Percentiles rank a stretch among this genome's conserved stretches.
Evolutionary conservation across 2,797 vertebrate species (phyloP).

Genomic region (Decapterus maruadsi): DNA sequence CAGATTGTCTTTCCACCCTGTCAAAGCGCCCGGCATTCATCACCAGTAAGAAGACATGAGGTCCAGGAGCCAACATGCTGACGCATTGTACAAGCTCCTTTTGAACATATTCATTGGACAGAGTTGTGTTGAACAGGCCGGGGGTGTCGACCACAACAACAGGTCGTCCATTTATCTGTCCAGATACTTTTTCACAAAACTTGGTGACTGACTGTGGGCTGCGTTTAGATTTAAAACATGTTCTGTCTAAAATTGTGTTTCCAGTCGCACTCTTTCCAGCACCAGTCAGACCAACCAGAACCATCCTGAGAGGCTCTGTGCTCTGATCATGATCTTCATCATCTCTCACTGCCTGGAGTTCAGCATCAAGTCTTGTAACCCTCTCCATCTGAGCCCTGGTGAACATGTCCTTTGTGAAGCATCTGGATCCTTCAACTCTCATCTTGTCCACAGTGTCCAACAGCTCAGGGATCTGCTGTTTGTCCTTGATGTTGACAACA

Average conservation of each 20-base stretch:
- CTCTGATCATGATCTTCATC: neutral
- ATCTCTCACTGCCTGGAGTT: too few species aligned
- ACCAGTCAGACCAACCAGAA: constrained; percentile 56
- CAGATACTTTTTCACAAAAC: neutral
- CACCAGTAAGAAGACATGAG: constrained; percentile 59
- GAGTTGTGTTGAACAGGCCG: constrained; percentile 25
- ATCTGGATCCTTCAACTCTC: neutral
- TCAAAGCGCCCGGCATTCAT: constrained; percentile 25
- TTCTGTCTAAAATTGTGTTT: constrained; percentile 45
- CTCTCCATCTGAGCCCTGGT: too few species aligned
- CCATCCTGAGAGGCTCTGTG: constrained; percentile 37
- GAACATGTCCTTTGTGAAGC: too few species aligned
- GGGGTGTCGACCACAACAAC: constrained; percentile 26
- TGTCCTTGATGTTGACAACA: neutral
- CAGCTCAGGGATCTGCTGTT: too few species aligned
- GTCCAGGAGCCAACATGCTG: constrained; percentile 28
- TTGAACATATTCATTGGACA: neutral
- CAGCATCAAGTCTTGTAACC: too few species aligned
- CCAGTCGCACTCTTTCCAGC: constrained; percentile 41
- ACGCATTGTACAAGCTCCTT: constrained; percentile 40
- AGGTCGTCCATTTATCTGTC: constrained; percentile 7
- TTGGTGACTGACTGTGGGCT: neutral
- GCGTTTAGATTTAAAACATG: constrained; percentile 23
- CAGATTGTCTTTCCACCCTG: constrained; percentile 20
- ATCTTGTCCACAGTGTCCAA: too few species aligned